Evolutionary conservation across 2,888 invertebrate species (phyloP), one percentile per base, ranked within the genome.

Genomic region (Bedellia somnulentella): DNA sequence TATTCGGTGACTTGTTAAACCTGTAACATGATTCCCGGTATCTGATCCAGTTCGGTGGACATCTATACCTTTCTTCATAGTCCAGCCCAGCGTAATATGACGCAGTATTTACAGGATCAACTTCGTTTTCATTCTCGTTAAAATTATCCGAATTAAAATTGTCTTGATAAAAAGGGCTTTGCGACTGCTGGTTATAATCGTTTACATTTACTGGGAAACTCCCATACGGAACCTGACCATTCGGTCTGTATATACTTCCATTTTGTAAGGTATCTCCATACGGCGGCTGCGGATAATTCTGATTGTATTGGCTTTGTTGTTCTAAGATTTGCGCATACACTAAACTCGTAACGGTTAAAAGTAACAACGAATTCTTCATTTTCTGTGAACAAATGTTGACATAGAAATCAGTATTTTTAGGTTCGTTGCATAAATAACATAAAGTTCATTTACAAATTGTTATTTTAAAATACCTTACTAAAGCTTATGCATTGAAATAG

Each of bases 11-110:
- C 47, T 90, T 88, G 3, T 91, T 89, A 49, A 95, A 96, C 29
- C 90, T 83, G 56, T 93, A 95, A 58, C 96, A 97, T 0, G 87
- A 84, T 36, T 87, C 84, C 39, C 85, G 81, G 50, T 80, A 89
- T 16, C 82, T 81, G n/a, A 87, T 63, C 96, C 96, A 96, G 55
- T 91, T 82, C 30, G 87, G 84, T 0, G 94, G 95, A 60, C 96
- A 96, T 32, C 44, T 56, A 37, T 67, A 71, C 27, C 68, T 49
- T 37, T 75, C 68, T 27, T 71, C 70, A 30, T 62, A 66, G 40
- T 75, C 75, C 33, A 70, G 47, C 2, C 66, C 67, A 6, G 71
- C 68, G 30, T 75, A 71, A 33, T 63, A 71, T 13, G 47, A 52
- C 1, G 63, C 60, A 3, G 62, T 59, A 31, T 60, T 67, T 37